Conservation (phyloP, 2,113 vertebrate genomes). For the Serinus canaria region DNA sequence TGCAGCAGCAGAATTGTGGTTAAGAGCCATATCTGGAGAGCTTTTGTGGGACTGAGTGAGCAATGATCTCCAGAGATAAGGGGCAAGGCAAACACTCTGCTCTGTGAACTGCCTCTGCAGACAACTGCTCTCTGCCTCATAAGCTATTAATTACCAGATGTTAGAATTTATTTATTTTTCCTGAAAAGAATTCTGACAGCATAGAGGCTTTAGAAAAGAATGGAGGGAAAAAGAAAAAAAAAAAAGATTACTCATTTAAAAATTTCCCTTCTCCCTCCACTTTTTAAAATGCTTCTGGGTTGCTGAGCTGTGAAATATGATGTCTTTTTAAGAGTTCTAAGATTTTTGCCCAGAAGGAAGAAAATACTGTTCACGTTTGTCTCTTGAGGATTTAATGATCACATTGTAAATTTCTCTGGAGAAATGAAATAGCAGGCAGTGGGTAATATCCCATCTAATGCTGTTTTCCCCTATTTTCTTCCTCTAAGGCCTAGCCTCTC, state of each 20-base stretch:
- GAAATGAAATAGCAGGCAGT: conserved; percentile 25
- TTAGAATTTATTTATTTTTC: conserved; percentile 10
- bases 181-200: neutral
- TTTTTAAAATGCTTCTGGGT: neutral
- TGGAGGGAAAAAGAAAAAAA: rapidly evolving
- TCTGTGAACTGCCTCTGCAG: neutral
- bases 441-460: conserved; percentile 15
- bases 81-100: neutral
- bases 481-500: neutral
- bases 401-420: conserved; percentile 20
- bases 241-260: neutral
- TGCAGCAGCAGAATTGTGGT: neutral
- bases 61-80: neutral
- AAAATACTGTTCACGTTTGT: conserved; percentile 51
- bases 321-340: conserved; percentile 40
- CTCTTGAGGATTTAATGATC: conserved; percentile 54
- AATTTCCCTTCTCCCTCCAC: neutral
- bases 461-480: neutral
- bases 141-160: conserved; percentile 24
- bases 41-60: neutral
- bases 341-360: conserved; percentile 53
- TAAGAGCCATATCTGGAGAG: neutral
- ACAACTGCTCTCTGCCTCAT: neutral
- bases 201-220: neutral
- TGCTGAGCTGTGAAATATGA: conserved; percentile 43